Conservation (phyloP, 2,113 vertebrate genomes). For the Salminus brasiliensis region DNA sequence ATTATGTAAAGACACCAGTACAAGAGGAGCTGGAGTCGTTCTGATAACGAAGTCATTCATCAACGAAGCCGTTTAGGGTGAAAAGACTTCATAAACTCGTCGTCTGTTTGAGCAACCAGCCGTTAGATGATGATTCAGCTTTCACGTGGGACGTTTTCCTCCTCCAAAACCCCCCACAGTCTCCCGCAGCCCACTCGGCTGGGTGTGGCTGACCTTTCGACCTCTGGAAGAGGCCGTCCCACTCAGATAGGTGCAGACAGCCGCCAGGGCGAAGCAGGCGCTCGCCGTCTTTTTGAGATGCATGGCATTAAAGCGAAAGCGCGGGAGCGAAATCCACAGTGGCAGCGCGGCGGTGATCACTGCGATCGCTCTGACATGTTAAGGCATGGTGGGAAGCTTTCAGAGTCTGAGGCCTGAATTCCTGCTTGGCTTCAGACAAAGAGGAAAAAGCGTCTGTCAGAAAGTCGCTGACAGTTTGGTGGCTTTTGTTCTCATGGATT, state of each 20-base stretch:
- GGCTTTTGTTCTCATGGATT: background rate
- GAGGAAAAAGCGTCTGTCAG: background rate
- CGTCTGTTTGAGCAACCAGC: too few relatives aligned
- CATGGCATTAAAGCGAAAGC: conserved; percentile 24
- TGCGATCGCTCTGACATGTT: conserved; percentile 40
- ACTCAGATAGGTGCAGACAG: conserved; percentile 48
- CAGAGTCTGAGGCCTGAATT: conserved; percentile 12
- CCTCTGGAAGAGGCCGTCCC: conserved; percentile 20
- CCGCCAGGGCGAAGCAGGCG: conserved; percentile 27
- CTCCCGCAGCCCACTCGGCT: too few relatives aligned
- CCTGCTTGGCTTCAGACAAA: background rate
- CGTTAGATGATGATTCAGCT: too few relatives aligned
- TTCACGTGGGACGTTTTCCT: too few relatives aligned
- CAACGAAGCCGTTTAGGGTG: too few relatives aligned
- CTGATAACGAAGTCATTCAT: too few relatives aligned
- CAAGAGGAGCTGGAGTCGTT: too few relatives aligned
- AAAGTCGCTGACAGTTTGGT: background rate
- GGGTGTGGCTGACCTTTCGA: conserved; percentile 41
- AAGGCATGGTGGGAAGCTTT: conserved; percentile 25
- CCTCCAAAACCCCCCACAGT: too few relatives aligned
- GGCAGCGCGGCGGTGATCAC: conserved; percentile 14
- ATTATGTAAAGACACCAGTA: too few relatives aligned
- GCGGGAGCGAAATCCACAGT: background rate
- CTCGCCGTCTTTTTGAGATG: conserved; percentile 41
- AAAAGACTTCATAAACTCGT: too few relatives aligned